These are phyloP conservation scores for Australoheros scitulus DNA, from an alignment of 2,113 vertebrate species.

Conservation along the genomic window DNA sequence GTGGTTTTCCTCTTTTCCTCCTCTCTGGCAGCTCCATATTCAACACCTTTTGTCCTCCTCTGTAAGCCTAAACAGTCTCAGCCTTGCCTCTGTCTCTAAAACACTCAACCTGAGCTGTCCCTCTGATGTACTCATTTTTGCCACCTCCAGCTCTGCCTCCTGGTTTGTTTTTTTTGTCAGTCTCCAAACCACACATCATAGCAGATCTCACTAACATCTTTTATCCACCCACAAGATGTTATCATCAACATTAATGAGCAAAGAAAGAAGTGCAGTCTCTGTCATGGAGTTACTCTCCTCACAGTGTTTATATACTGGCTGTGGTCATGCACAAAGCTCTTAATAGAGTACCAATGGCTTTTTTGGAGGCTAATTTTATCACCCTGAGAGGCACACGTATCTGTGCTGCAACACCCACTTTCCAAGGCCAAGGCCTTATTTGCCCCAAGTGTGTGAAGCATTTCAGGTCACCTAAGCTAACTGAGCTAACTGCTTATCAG, in stretches of 20 bases:
- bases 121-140: too few species aligned
- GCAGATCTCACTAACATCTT: neutral
- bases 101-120: too few species aligned
- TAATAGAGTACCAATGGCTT: slow-evolving; percentile 9
- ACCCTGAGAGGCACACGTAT: slow-evolving; percentile 10
- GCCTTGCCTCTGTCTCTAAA: too few species aligned
- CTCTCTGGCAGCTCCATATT: too few species aligned
- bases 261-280: slow-evolving; percentile 20
- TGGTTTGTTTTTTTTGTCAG: too few species aligned
- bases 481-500: neutral
- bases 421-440: neutral
- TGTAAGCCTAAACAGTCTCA: too few species aligned
- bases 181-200: neutral
- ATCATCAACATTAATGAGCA: neutral
- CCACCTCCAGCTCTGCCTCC: too few species aligned
- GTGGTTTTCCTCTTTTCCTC: too few species aligned
- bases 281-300: neutral
- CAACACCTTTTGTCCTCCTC: too few species aligned
- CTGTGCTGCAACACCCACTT: neutral
- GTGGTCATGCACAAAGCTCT: slow-evolving; percentile 13
- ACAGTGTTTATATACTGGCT: slow-evolving; percentile 22
- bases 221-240: neutral
- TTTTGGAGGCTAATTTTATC: slow-evolving; percentile 31
- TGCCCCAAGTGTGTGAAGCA: neutral
- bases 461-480: neutral